These are phyloP conservation scores for Leucopsar rothschildi DNA, from an alignment of 2,113 vertebrate species.

Conservation along the genomic window DNA sequence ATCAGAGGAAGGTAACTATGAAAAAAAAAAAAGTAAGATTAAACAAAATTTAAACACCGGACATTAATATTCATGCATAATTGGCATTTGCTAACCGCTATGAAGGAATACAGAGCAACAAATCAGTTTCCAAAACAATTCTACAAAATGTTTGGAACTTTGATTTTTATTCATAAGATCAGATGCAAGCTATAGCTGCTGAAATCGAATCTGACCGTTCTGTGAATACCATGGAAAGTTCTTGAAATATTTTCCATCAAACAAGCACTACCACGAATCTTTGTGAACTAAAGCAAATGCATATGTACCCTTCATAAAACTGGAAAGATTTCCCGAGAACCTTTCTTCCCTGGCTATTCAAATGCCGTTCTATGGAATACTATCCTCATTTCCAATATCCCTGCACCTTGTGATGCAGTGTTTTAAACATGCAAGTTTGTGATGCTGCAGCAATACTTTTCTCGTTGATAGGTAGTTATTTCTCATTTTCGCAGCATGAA, in stretches of 20 bases:
- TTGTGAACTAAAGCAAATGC: background rate
- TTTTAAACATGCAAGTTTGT: slow-evolving; percentile 40
- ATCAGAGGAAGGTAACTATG: slow-evolving; percentile 23
- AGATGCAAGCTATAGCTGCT: background rate
- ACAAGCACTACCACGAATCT: background rate
- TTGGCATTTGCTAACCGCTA: background rate
- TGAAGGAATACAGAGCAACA: background rate
- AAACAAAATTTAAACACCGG: background rate
- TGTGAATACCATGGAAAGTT: background rate
- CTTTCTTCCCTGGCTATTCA: background rate
- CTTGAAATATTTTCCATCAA: slow-evolving; percentile 15
- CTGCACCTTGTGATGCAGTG: background rate
- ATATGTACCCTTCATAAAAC: background rate
- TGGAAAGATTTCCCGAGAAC: background rate
- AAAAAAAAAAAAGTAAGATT: background rate
- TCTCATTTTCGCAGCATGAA: background rate
- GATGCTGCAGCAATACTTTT: slow-evolving; percentile 57
- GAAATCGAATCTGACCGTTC: background rate
- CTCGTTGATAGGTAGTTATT: slow-evolving; percentile 1
- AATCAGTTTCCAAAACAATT: slow-evolving; percentile 9
- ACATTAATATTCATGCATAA: background rate
- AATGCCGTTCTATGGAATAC: background rate
- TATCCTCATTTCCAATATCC: slow-evolving; percentile 12
- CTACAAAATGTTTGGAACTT: background rate
- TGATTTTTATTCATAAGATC: slow-evolving; percentile 10